These are phyloP conservation scores for Cosmia trapezina DNA, from an alignment of 2,888 invertebrate genomes.

Conservation along the genomic window DNA sequence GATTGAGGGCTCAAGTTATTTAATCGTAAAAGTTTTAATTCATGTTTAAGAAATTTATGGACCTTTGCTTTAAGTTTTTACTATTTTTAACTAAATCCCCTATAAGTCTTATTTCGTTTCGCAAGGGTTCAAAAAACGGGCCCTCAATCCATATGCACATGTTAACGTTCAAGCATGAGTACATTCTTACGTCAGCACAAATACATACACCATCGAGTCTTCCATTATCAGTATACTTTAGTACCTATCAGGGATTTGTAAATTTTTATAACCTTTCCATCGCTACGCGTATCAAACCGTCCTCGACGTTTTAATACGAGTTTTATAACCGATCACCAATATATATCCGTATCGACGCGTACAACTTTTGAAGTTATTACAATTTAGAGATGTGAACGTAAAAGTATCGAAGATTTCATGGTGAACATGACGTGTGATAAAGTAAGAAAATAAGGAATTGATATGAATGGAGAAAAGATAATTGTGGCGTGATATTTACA, in stretches of 20 bases:
- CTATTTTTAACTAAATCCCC: too few species aligned
- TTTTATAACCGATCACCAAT: constrained; percentile 63
- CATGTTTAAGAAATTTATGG: too few species aligned
- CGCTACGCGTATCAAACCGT: constrained; percentile 34
- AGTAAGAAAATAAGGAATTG: not conserved
- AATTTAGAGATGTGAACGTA: constrained; percentile 52
- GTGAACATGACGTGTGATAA: too few species aligned
- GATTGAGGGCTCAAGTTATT: too few species aligned
- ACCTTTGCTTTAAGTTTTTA: too few species aligned
- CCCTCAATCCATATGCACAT: too few species aligned
- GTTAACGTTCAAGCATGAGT: too few species aligned
- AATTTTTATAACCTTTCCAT: constrained; percentile 34
- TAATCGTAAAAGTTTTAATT: too few species aligned
- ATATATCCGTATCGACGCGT: constrained; percentile 58
- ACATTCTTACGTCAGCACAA: not conserved
- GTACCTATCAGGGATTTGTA: constrained; percentile 27
- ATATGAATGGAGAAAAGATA: not conserved
- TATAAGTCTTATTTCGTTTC: too few species aligned
- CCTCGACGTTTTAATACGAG: constrained; percentile 58
- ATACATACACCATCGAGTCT: not conserved
- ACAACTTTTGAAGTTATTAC: constrained; percentile 65
- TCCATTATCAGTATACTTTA: constrained; percentile 19
- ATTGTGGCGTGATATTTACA: too few species aligned
- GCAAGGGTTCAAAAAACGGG: too few species aligned
- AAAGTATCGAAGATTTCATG: constrained; percentile 23